Conservation (phyloP, 2,113 vertebrate species). For the Eudyptes chrysolophus region DNA sequence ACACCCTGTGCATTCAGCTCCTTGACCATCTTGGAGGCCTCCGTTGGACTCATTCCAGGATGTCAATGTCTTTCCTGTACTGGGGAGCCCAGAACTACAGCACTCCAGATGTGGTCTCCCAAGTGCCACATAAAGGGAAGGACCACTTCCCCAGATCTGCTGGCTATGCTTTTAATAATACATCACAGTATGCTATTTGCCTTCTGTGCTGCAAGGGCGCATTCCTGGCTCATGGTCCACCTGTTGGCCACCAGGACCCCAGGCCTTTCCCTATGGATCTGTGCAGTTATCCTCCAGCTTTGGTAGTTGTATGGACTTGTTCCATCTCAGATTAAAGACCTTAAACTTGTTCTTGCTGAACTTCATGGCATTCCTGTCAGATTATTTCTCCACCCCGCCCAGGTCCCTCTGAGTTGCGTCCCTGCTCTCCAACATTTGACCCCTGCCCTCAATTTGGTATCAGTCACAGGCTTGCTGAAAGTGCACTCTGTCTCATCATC, state of each 20-base stretch:
- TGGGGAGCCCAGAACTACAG: not conserved
- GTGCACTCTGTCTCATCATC: not conserved
- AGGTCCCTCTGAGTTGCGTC: not conserved
- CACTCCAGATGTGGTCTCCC: not conserved
- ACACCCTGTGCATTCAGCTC: not conserved
- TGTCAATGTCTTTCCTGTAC: fast-evolving
- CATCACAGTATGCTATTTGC: not conserved
- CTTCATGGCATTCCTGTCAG: not conserved
- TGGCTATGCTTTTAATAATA: not conserved
- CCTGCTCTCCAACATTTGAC: not conserved
- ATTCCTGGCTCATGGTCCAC: not conserved
- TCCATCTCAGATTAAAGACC: not conserved
- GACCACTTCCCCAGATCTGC: not conserved
- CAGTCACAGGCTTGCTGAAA: not conserved
- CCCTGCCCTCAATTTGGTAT: not conserved
- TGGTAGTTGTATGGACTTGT: not conserved
- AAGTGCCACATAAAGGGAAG: not conserved
- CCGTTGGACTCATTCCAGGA: not conserved
- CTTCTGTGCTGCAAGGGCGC: not conserved
- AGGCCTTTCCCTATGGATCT: not conserved
- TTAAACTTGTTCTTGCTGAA: not conserved
- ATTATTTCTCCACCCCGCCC: not conserved
- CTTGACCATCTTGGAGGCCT: not conserved
- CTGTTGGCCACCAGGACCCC: not conserved
- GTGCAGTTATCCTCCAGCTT: not conserved